These are phyloP conservation scores for Calyptomena viridis DNA, from an alignment of 2,113 vertebrate genomes.

Conservation along the genomic window DNA sequence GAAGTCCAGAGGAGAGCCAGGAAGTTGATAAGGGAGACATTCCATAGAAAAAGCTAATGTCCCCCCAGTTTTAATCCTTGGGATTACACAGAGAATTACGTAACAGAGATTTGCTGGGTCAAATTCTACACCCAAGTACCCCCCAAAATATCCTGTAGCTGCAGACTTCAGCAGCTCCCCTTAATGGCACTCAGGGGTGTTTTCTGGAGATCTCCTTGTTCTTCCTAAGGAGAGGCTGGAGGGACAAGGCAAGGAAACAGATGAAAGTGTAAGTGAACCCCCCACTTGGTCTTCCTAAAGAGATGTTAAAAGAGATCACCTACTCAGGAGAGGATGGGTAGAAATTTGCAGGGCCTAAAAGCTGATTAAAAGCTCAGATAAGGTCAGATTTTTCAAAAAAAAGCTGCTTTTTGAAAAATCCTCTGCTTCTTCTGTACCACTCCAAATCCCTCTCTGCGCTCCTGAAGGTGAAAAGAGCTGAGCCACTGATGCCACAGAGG, in stretches of 20 bases:
- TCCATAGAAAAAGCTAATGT: not conserved
- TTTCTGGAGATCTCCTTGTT: not conserved
- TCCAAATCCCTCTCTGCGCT: not conserved
- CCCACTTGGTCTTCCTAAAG: not conserved
- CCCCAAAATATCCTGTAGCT: fast-evolving
- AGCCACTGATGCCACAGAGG: not conserved
- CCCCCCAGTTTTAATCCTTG: not conserved
- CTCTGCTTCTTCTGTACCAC: not conserved
- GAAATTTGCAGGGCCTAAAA: conserved; percentile 19
- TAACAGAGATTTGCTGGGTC: not conserved
- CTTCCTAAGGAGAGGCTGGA: not conserved
- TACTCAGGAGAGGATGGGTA: conserved; percentile 23
- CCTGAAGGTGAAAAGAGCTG: conserved; percentile 33
- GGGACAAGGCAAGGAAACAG: not conserved
- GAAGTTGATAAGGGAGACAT: not conserved
- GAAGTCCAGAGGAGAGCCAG: not conserved
- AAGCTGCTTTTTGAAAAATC: conserved; percentile 46
- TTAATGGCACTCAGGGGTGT: not conserved
- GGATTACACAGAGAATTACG: not conserved
- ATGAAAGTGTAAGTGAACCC: not conserved
- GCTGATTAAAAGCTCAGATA: conserved; percentile 53
- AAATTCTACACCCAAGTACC: not conserved
- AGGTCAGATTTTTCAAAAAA: conserved; percentile 19
- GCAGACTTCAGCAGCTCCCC: too few relatives aligned
- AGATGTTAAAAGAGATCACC: conserved; percentile 38